Base-by-base conservation (phyloP, 2,113 vertebrate genomes). In the Embiotoca jacksoni region DNA sequence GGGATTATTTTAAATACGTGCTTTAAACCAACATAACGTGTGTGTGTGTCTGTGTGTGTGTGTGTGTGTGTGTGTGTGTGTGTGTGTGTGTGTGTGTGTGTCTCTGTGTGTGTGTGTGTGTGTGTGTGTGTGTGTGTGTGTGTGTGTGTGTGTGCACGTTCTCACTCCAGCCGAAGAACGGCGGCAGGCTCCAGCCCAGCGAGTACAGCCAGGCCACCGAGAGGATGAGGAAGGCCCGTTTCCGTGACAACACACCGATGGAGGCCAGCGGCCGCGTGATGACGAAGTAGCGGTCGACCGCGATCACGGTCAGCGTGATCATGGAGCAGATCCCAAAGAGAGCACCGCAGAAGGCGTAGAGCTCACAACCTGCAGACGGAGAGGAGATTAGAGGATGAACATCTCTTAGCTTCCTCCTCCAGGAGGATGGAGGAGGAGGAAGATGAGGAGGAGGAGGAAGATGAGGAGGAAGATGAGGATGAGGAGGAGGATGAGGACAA, bases 141-240 rank as follows among this genome's bases (percentile, higher is more conserved):
- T 41, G 62, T 62, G 33, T 47, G 41, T 52, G 30, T 37, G 46
- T 41, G 53, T 65, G 41, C 37, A 37, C 37, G 5, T 56, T 13
- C 93, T 91, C 74, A 94, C 93, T 94, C 93, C 93, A 94, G 61
- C 93, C 92, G 9, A 94, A 94, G 88, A 94, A 94, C 0, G 93
- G 93, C 0, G 93, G 93, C 71, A 94, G 74, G 72, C 93, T 94
- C 93, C 93, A 94, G 8, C 79, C 87, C 82, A 94, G 82, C 0
- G 92, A 90, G 81, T 94, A 94, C 5, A 13, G 0, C 93, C 93
- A 94, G 53, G 88, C 91, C 0, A 23, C 86, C 32, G 47, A 0
- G 5, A 94, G 89, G 81, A 93, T 76, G 30, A 80, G 6, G 1
- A 91, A 11, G 3, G 93, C 92, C 13, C 93, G 83, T 71, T 88